phyloP scores from a whole-genome alignment of 2,888 invertebrate genomes.

The Rhamphomyia laevipes region DNA sequence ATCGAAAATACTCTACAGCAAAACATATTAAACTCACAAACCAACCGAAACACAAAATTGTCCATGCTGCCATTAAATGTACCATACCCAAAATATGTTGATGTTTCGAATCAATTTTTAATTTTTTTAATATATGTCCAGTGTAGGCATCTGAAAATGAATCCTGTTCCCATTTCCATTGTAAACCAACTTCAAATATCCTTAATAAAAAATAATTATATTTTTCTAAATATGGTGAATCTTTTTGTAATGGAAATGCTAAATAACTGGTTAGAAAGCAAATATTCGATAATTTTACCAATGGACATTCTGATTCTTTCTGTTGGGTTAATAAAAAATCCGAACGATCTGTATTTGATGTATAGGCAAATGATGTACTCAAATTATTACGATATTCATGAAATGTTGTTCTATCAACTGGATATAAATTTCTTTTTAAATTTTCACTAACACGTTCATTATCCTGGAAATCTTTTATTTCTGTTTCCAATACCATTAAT shows the following conservation, averaged over 20 bases:
- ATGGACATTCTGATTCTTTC: neutral
- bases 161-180: neutral
- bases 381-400: neutral
- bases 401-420: neutral
- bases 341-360: neutral
- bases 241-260: neutral
- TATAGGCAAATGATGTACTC: neutral
- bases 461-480: neutral
- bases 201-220: neutral
- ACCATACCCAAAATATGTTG: neutral
- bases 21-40: neutral
- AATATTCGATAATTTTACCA: neutral
- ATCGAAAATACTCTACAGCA: neutral
- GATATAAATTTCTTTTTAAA: neutral
- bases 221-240: neutral
- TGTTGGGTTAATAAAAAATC: neutral
- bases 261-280: neutral
- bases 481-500: neutral
- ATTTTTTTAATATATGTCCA: neutral
- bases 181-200: neutral
- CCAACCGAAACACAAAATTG: neutral
- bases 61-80: neutral
- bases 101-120: neutral
- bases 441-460: neutral
- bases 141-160: neutral